Evolutionary conservation across 2,888 invertebrate species (phyloP).

Genomic region (Drosophila prolongata): DNA sequence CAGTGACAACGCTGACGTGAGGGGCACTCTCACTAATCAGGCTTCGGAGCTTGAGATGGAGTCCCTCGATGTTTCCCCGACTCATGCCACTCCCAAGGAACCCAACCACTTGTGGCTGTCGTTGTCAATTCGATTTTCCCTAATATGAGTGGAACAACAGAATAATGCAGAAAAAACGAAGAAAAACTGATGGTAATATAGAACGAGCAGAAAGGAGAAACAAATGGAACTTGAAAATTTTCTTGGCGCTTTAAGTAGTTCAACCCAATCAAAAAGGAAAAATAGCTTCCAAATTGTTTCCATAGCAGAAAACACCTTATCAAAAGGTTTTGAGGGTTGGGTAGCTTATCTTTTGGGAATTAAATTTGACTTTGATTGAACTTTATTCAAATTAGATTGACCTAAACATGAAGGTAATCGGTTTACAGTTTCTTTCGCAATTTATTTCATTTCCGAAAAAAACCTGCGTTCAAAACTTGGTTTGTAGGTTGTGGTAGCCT

Average conservation of each 20-base stretch:
- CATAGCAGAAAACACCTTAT: conserved; percentile 19
- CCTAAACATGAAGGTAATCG: background rate
- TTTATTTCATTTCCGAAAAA: background rate
- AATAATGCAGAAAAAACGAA: conserved; percentile 21
- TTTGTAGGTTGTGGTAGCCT: no score
- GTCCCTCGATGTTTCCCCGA: conserved; percentile 15
- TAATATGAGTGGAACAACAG: conserved; percentile 14
- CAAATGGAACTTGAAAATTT: conserved; percentile 59
- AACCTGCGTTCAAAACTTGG: no score
- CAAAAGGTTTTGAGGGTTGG: background rate
- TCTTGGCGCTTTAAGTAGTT: conserved; percentile 69
- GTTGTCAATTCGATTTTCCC: conserved; percentile 69
- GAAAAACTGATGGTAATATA: background rate
- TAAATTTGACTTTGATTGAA: conserved; percentile 31
- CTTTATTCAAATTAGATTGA: conserved; percentile 42
- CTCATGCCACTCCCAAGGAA: background rate
- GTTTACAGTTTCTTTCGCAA: background rate
- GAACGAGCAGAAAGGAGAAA: conserved; percentile 25
- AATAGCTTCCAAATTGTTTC: conserved; percentile 29
- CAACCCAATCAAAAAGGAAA: conserved; percentile 12
- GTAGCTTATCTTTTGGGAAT: conserved; percentile 3
- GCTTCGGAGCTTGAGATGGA: background rate
- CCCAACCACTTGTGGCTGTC: conserved; percentile 64
- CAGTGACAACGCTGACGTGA: conserved; percentile 2
- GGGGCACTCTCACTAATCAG: conserved; percentile 41